phyloP scores from a whole-genome alignment of 2,797 vertebrate genomes.

The Vireo griseus region DNA sequence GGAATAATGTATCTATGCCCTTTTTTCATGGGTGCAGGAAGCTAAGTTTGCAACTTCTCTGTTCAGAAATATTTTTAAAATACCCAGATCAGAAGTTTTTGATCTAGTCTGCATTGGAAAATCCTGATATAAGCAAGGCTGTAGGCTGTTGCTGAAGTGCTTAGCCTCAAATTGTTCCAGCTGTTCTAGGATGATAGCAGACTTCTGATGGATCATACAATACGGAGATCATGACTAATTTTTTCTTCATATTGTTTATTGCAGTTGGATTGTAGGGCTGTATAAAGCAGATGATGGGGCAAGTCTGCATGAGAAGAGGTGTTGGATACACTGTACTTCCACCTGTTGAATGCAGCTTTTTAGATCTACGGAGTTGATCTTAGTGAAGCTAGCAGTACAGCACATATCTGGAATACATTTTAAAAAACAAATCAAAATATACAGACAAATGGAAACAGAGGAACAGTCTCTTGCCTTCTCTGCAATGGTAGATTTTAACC shows the following conservation, averaged over 20 bases:
- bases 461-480: neutral
- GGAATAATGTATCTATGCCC: neutral
- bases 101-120: conserved; percentile 46
- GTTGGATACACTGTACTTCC: neutral
- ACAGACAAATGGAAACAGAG: neutral
- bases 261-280: neutral
- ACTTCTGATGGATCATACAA: conserved; percentile 43
- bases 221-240: conserved; percentile 50
- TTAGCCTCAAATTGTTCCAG: conserved; percentile 59
- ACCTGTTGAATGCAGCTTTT: neutral
- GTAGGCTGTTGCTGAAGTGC: conserved; percentile 38
- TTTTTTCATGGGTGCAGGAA: neutral
- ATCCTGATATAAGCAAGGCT: conserved; percentile 42
- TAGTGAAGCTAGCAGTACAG: neutral
- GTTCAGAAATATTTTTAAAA: conserved; percentile 11
- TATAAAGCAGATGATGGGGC: neutral
- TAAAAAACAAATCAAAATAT: neutral
- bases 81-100: conserved; percentile 11
- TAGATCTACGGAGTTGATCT: neutral
- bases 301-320: neutral
- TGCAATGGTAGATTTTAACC: neutral
- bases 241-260: conserved; percentile 41
- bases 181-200: conserved; percentile 58
- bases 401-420: neutral
- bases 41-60: conserved; percentile 13